Evolutionary conservation across 2,888 invertebrate species (phyloP).

Genomic region (Spatulosminthurus flaviceps): DNA sequence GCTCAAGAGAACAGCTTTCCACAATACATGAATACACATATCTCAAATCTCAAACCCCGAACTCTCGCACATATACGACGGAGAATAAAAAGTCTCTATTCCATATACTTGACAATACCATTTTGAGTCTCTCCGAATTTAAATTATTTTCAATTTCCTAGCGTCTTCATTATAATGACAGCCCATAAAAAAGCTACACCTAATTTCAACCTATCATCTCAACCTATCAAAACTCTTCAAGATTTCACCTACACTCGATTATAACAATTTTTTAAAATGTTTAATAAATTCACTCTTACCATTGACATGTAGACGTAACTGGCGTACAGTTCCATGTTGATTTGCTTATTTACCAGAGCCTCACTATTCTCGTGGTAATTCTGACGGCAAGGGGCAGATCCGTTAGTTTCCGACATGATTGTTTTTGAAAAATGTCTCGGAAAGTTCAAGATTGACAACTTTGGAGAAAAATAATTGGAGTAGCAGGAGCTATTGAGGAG

Average conservation of each 20-base stretch:
- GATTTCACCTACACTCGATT: too few relatives aligned
- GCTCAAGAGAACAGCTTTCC: too few relatives aligned
- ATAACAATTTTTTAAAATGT: too few relatives aligned
- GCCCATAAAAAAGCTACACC: too few relatives aligned
- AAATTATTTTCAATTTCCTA: too few relatives aligned
- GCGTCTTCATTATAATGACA: too few relatives aligned
- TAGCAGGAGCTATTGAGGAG: conserved; percentile 8
- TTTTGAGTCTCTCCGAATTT: too few relatives aligned
- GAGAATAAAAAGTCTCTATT: not conserved
- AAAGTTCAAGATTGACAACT: not conserved
- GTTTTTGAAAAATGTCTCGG: conserved; percentile 5
- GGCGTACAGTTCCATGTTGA: conserved; percentile 78
- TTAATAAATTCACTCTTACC: conserved; percentile 70
- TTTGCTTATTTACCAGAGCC: conserved; percentile 75
- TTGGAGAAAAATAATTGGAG: conserved; percentile 10
- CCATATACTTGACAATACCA: too few relatives aligned
- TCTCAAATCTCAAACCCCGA: not conserved
- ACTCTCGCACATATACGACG: not conserved
- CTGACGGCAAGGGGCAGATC: conserved; percentile 69
- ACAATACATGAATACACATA: too few relatives aligned
- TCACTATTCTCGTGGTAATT: conserved; percentile 76
- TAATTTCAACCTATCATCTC: too few relatives aligned
- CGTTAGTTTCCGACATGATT: conserved; percentile 33
- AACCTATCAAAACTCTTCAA: too few relatives aligned
- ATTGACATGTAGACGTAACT: conserved; percentile 79